Evolutionary conservation across 2,113 vertebrate genomes (phyloP).

Genomic region (Fulica atra): DNA sequence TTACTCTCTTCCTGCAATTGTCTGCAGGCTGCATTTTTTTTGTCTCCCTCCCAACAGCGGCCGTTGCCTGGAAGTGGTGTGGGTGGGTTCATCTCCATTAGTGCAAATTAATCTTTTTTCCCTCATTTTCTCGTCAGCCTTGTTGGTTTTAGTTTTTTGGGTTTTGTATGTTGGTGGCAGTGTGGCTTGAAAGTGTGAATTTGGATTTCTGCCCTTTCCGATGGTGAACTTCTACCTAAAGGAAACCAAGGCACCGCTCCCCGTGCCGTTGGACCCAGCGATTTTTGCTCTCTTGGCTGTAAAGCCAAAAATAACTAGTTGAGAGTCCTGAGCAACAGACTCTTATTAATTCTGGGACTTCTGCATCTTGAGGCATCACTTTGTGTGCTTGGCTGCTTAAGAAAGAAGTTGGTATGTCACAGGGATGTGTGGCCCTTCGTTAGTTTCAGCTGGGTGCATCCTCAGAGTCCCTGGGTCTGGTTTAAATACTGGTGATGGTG

Average conservation of each 20-base stretch:
- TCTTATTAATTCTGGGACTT: background rate
- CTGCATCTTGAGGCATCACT: background rate
- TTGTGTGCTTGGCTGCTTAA: background rate
- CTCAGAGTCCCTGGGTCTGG: background rate
- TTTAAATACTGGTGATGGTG: background rate
- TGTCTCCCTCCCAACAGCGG: background rate
- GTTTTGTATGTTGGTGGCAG: background rate
- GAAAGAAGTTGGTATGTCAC: background rate
- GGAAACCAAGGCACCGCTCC: background rate
- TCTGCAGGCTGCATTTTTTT: background rate
- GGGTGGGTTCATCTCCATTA: background rate
- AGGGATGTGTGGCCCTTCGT: background rate
- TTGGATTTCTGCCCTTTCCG: background rate
- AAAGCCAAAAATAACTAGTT: background rate
- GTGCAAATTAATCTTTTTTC: background rate
- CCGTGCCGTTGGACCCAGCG: background rate
- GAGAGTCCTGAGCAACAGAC: background rate
- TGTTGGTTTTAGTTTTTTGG: background rate
- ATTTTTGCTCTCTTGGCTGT: background rate
- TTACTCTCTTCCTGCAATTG: slow-evolving; percentile 31
- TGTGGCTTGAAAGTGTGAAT: background rate
- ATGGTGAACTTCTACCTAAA: background rate
- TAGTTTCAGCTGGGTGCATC: background rate
- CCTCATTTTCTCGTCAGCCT: background rate
- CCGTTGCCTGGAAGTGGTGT: background rate